A percentile compares a stretch with the other conserved stretches of the same genome.
Evolutionary conservation across 2,888 invertebrate genomes (phyloP).

Genomic region (Apamea epomidion): DNA sequence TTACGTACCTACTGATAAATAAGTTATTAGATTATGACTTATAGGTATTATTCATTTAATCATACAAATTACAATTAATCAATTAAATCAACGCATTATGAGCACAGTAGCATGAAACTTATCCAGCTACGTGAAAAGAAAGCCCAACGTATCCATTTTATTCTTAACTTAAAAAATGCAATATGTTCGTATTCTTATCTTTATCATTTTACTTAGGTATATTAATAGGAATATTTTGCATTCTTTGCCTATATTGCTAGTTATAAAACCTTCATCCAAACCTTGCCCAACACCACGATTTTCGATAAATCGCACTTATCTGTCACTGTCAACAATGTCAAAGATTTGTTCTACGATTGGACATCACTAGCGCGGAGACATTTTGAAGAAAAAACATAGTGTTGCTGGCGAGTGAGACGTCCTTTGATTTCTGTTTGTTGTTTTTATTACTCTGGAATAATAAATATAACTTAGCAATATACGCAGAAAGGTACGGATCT

Average conservation of each 20-base stretch:
- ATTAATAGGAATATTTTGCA: not conserved
- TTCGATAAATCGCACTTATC: not conserved
- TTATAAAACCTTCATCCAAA: not conserved
- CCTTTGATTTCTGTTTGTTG: constrained; percentile 15
- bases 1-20: not conserved
- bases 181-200: constrained; percentile 6
- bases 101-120: not conserved
- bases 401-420: constrained; percentile 6
- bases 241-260: not conserved
- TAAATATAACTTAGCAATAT: not conserved
- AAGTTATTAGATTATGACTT: not conserved
- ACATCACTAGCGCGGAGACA: constrained; percentile 24
- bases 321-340: constrained; percentile 23
- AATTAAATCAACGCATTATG: not conserved
- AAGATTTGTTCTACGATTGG: not conserved
- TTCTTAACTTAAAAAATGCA: not conserved
- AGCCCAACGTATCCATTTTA: not conserved
- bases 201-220: not conserved
- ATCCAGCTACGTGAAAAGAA: not conserved
- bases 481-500: constrained; percentile 34
- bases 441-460: not conserved
- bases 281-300: not conserved
- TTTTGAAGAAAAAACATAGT: constrained; percentile 16
- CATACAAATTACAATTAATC: not conserved
- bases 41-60: not conserved